Base-by-base conservation (phyloP, 2,113 vertebrate species). In the Sigmodon hispidus region DNA sequence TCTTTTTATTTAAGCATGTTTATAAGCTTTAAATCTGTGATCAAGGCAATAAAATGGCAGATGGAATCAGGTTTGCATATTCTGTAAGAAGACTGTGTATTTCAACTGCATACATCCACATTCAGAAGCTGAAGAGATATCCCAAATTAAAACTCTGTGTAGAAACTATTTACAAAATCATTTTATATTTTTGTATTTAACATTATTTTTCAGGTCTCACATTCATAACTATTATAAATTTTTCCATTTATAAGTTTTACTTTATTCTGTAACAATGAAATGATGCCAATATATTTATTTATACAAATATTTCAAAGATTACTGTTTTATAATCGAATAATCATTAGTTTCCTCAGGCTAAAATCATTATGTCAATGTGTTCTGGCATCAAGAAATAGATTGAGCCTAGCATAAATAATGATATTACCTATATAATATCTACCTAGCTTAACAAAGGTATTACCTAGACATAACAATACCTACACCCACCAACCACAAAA, bases 241-340 rank as follows among this genome's bases (percentile, higher is more conserved):
- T 96, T 92, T 34, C 11, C 19, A 45, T 11, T 93, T 96, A 69
- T 96, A 93, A 87, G 75, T 87, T 48, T 7, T 34, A 95, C n/a
- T 57, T 63, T 26, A 81, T 81, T 65, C 29, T 80, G 21, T 87
- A 19, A 9, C 69, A 79, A 63, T 70, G 16, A 8, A 80, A 96
- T 93, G 48, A 61, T 84, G 16, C 1, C 55, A 87, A 36, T 87
- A 11, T 16, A 83, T 94, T 77, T 90, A 93, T 86, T 92, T 91
- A 22, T 83, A 22, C 11, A 79, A 96, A 79, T 88, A 91, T 89
- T 90, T 93, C 45, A 88, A 69, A 76, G 29, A 90, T 11, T 69
- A 87, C 1, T 75, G 24, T 93, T 72, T 76, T 48, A 50, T 90
- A 29, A 73, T 93, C 8, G 84, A 48, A 91, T 87, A 67, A 5